Evolutionary conservation across 1,140 invertebrate species (phyloP), one percentile per base, ranked within the genome.

Genomic region (Aphidius ervi): DNA sequence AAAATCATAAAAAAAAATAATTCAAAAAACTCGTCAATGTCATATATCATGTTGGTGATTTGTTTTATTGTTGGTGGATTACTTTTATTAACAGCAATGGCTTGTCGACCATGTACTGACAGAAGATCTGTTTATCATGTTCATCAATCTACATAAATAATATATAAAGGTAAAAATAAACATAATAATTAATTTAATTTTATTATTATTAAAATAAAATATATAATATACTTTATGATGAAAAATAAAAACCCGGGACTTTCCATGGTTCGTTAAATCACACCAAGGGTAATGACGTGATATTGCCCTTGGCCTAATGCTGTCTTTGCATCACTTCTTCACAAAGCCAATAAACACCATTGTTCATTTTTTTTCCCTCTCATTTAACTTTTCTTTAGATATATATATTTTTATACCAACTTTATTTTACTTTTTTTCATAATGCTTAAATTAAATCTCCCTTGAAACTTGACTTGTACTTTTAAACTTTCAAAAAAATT

Each of bases 31-130:
- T 31, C 69, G 69, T 31, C 23, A 31, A 31, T 31, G 68, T 73
- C 65, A 20, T 61, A 65, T 49, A 49, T 72, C 23, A 63, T 65
- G 10, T 64, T 65, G 49, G 49, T 71, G 39, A 57, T 68, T 37
- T 49, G 68, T 50, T 41, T 73, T 46, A 57, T 73, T 6, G 65
- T 64, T 40, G 67, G 67, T 49, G 63, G 67, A 46, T 57, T 42
- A 16, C 46, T 68, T 7, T 37, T 73, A 7, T 64, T 74, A 1
- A 31, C 23, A 31, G 59, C 65, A 8, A 58, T 68, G 46, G 41
- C 70, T 8, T 74, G 71, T 54, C 62, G 65, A 6, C 71, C 72
- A 6, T 74, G 72, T 47, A 50, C 59, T 42, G 31, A 45, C 5
- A 64, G 56, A 31, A 62, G 56, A 54, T 65, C 62, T 16, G 49